A percentile compares a stretch with the other conserved stretches of the same genome.
These are phyloP conservation scores for Hydractinia echinata DNA, from an alignment of 30 jellyfish, hydroid and myxozoan genomes.

Conservation along the genomic window DNA sequence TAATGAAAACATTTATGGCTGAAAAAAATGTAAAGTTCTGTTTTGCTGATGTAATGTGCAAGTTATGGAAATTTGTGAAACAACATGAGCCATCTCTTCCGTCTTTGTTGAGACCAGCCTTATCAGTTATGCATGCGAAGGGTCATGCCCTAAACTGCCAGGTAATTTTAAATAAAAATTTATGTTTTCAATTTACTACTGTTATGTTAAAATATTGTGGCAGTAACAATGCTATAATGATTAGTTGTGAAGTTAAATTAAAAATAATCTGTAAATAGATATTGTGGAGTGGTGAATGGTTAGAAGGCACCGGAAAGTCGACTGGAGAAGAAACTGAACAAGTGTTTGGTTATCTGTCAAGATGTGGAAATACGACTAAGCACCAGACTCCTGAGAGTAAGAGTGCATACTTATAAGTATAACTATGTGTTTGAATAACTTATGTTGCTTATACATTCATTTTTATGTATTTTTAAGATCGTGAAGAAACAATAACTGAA, in stretches of 20 bases:
- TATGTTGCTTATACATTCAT: neutral
- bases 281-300: slow-evolving; percentile 40
- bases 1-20: slow-evolving; percentile 20
- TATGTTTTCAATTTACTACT: neutral
- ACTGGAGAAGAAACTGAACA: slow-evolving; percentile 47
- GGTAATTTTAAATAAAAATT: slow-evolving; percentile 1
- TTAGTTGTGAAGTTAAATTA: too few relatives aligned
- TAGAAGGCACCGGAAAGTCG: slow-evolving; percentile 36
- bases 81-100: slow-evolving; percentile 5
- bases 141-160: slow-evolving; percentile 24
- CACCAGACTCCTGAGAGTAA: slow-evolving; percentile 43
- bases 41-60: slow-evolving; percentile 38
- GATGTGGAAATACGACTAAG: slow-evolving; percentile 36
- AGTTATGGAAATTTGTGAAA: slow-evolving; percentile 25
- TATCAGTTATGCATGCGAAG: slow-evolving; percentile 19
- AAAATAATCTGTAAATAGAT: neutral
- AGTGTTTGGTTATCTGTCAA: slow-evolving; percentile 29
- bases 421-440: neutral
- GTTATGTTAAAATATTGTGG: neutral
- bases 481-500: slow-evolving; percentile 22
- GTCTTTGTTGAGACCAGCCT: slow-evolving; percentile 16
- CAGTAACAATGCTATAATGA: neutral
- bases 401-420: neutral
- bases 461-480: neutral
- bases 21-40: slow-evolving; percentile 27